Evolutionary conservation across 1,140 invertebrate species (phyloP).

Genomic region (Pteromalus puparum): DNA sequence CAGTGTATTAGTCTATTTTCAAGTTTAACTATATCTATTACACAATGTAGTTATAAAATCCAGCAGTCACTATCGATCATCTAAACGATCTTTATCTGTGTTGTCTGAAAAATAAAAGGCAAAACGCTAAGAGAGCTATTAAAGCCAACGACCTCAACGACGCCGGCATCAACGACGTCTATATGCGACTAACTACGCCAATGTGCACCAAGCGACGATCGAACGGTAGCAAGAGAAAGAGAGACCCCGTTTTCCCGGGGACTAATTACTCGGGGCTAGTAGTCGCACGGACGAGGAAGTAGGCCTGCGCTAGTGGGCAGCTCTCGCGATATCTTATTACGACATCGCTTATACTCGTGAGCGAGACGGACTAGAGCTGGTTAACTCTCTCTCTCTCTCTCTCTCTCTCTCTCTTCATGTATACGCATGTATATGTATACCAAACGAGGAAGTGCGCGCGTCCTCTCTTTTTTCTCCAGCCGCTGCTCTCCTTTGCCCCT

Average conservation of each 20-base stretch:
- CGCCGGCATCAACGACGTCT: too few relatives aligned
- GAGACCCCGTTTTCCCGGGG: slow-evolving; percentile 55
- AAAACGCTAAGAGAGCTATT: too few relatives aligned
- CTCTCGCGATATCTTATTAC: slow-evolving; percentile 56
- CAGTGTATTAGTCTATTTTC: too few relatives aligned
- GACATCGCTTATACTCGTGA: slow-evolving; percentile 53
- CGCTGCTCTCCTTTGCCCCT: background rate
- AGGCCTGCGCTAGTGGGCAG: slow-evolving; percentile 50
- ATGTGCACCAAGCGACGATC: background rate
- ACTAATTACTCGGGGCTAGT: slow-evolving; percentile 60
- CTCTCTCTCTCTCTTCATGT: background rate
- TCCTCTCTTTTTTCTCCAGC: too few relatives aligned
- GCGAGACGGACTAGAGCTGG: background rate
- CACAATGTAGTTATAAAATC: too few relatives aligned
- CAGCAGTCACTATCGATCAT: too few relatives aligned
- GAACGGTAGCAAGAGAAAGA: slow-evolving; percentile 45
- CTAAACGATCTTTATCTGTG: too few relatives aligned
- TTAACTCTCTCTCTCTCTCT: background rate
- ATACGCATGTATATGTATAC: background rate
- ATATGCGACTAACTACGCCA: too few relatives aligned
- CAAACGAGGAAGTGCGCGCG: background rate
- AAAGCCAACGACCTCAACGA: too few relatives aligned
- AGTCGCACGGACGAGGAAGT: slow-evolving; percentile 60
- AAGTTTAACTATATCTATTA: too few relatives aligned
- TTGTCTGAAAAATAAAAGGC: too few relatives aligned